Evolutionary conservation across 2,113 vertebrate species (phyloP).

Genomic region (Forbesichthys papilliferus): DNA sequence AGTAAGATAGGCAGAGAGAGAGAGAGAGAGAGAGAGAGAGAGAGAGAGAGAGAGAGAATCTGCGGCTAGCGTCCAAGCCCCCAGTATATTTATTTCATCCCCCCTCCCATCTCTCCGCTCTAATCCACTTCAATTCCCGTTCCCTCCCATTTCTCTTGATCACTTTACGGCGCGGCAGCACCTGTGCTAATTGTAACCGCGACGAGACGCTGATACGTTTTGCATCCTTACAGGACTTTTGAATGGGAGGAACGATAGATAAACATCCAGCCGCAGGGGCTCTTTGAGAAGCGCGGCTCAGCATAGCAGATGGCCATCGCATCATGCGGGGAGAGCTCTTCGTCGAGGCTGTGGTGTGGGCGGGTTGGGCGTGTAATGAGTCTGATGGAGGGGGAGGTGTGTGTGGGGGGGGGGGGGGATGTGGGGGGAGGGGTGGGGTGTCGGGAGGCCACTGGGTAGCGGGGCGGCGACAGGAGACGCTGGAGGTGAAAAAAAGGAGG

Average conservation of each 20-base stretch:
- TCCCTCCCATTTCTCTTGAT: conserved; percentile 75
- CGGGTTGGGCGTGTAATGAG: conserved; percentile 67
- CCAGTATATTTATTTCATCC: conserved; percentile 59
- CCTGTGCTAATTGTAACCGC: conserved; percentile 73
- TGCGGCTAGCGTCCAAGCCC: conserved; percentile 65
- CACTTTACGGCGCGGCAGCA: conserved; percentile 73
- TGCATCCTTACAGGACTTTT: conserved; percentile 74
- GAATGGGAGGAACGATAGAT: conserved; percentile 62
- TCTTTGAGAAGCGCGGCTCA: conserved; percentile 67
- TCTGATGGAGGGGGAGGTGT: conserved; percentile 51
- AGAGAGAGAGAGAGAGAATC: not conserved
- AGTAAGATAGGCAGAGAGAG: conserved; percentile 39
- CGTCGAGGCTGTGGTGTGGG: conserved; percentile 54
- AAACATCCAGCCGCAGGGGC: conserved; percentile 72
- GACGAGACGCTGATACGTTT: conserved; percentile 72
- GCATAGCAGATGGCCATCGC: conserved; percentile 77
- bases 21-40: not conserved
- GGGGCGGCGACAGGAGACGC: not conserved
- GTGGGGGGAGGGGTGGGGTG: conserved; percentile 12
- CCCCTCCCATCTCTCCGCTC: conserved; percentile 57
- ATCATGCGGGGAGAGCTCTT: conserved; percentile 67
- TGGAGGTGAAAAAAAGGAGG: not conserved
- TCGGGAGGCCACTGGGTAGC: not conserved
- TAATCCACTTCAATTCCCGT: conserved; percentile 75
- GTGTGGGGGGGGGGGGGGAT: conserved; percentile 17